Evolutionary conservation across 2,888 invertebrate genomes (phyloP), one percentile per base, ranked within the genome.

Genomic region (Diadegma fenestrale): DNA sequence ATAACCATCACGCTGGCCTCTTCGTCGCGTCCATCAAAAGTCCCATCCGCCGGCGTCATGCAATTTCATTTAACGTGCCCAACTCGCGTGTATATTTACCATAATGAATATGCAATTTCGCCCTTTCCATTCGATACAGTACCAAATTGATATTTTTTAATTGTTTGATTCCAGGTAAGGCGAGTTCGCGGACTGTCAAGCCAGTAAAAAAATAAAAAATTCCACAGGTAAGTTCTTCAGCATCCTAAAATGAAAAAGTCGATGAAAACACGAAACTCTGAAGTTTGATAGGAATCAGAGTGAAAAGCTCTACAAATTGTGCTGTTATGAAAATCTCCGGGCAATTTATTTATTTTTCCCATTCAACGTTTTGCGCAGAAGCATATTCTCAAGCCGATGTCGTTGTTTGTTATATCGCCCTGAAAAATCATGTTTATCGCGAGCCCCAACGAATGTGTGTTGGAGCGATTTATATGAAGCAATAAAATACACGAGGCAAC

Each of bases 141-240:
- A 8, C 64, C 66, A 17, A 80, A 72, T 72, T 51, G n/a, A 33
- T 14, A 4, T 17, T 71, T 43, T 68, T 26, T 26, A 17, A 66
- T 79, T 68, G 26, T 82, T 7, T 84, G 84, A 41, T 86, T 82
- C 61, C 86, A 84, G 86, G 86, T 85, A 82, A 85, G 82, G 64
- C 17, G 72, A 64, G 5, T 30, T 22, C 19, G 48, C 30, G 26
- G 45, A n/a, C 41, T 64, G 41, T 54, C 0, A 14, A 41, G 14
- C 72, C 61, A 33, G 8, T 26, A 17, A 68, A 43, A 43, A 66
- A 63, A 58, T n/a, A n/a, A 73, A 19, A 19, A 45, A 37, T 22
- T 17, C 0, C 54, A 22, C 61, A 85, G 82, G 80, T 80, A 82
- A 68, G 82, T 80, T 58, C 26, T 30, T 37, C 12, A 1, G 41